These are phyloP conservation scores for Abramis brama DNA, from an alignment of 2,113 vertebrate species.

Conservation along the genomic window DNA sequence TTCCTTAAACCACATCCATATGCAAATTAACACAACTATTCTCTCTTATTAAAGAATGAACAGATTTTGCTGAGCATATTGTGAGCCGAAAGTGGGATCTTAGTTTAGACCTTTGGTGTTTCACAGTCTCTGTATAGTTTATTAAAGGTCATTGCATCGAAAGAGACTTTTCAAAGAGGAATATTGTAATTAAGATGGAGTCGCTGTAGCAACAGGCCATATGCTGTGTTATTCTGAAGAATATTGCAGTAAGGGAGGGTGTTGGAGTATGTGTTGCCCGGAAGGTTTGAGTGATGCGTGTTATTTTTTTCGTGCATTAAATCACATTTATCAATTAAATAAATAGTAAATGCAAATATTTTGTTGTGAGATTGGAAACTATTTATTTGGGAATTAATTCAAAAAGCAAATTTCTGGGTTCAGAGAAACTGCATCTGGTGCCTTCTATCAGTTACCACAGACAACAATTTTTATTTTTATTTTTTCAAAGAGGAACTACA, in stretches of 20 bases:
- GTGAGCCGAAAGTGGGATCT: conserved; percentile 40
- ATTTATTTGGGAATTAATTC: not conserved
- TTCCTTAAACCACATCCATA: not conserved
- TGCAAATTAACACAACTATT: not conserved
- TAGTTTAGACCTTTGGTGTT: conserved; percentile 10
- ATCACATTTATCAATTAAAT: not conserved
- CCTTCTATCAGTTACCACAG: not conserved
- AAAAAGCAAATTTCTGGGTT: not conserved
- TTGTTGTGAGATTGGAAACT: not conserved
- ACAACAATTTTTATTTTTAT: not conserved
- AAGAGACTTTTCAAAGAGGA: conserved; percentile 29
- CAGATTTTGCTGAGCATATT: conserved; percentile 44
- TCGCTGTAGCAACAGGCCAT: conserved; percentile 52
- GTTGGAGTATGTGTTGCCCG: conserved; percentile 36
- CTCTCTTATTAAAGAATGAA: conserved; percentile 27
- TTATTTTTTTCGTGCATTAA: not conserved
- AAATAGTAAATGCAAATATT: not conserved
- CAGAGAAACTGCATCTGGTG: not conserved
- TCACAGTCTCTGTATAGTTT: conserved; percentile 27
- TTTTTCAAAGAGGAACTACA: too few species aligned
- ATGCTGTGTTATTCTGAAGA: conserved; percentile 54
- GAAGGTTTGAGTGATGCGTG: conserved; percentile 7
- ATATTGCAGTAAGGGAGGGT: conserved; percentile 38
- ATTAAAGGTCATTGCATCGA: conserved; percentile 38
- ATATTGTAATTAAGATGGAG: conserved; percentile 52